Conservation (phyloP, 1,140 invertebrate genomes). For the Hylyphantes graminicola region DNA sequence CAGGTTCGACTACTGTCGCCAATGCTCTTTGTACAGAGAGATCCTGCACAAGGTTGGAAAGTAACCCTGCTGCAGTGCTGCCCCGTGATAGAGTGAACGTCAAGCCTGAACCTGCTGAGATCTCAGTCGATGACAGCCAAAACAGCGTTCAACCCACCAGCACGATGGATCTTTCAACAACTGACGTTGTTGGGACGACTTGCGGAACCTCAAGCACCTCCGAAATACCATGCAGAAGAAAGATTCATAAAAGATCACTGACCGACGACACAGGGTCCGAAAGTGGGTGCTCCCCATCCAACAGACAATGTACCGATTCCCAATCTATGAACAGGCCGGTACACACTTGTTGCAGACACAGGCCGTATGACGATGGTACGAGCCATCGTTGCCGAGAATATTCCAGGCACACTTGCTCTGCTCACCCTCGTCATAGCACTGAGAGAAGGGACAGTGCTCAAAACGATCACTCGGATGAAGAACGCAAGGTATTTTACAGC, state of each 20-base stretch:
- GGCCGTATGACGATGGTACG: slow-evolving; percentile 32
- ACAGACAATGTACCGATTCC: slow-evolving; percentile 25
- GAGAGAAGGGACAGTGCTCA: slow-evolving; percentile 44
- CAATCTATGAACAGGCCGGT: not conserved
- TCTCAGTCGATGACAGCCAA: slow-evolving; percentile 51
- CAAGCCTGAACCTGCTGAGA: slow-evolving; percentile 53
- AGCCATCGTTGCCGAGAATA: slow-evolving; percentile 30
- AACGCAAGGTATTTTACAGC: slow-evolving; percentile 50
- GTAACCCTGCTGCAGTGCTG: not conserved
- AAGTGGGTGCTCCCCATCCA: slow-evolving; percentile 26
- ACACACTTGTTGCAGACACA: slow-evolving; percentile 34
- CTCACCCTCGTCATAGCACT: slow-evolving; percentile 5
- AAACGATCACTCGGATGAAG: slow-evolving; percentile 50
- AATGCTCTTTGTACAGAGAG: slow-evolving; percentile 19
- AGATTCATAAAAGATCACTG: slow-evolving; percentile 35
- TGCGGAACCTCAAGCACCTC: slow-evolving; percentile 5
- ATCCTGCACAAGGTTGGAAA: not conserved
- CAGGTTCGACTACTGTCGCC: slow-evolving; percentile 41
- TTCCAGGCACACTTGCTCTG: slow-evolving; percentile 33
- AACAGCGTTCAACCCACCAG: slow-evolving; percentile 48
- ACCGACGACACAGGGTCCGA: slow-evolving; percentile 30
- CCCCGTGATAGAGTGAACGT: slow-evolving; percentile 18
- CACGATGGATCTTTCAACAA: slow-evolving; percentile 45
- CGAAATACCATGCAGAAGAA: slow-evolving; percentile 22
- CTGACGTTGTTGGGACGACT: slow-evolving; percentile 52